Evolutionary conservation across 2,888 invertebrate species (phyloP).

Genomic region (Agonopterix subpropinquella): DNA sequence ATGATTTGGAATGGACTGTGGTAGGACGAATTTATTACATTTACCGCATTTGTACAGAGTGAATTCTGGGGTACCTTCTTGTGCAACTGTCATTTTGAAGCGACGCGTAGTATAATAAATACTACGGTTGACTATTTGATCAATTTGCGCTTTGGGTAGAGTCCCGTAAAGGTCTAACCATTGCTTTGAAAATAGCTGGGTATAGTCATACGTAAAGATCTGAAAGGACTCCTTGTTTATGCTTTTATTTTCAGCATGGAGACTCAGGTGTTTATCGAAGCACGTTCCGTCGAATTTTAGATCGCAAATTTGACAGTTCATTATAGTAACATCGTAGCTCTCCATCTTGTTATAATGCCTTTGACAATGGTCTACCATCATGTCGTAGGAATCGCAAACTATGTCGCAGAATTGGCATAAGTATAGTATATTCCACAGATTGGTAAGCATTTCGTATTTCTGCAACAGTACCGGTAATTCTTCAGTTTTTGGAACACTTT

Average conservation of each 20-base stretch:
- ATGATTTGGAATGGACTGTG: constrained; percentile 13
- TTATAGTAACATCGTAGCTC: constrained; percentile 14
- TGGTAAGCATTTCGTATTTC: constrained; percentile 33
- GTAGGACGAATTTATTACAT: constrained; percentile 20
- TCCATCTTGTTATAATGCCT: constrained; percentile 29
- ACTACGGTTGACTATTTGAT: constrained; percentile 29
- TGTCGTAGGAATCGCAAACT: constrained; percentile 36
- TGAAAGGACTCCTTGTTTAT: constrained; percentile 25
- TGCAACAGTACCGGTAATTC: constrained; percentile 29
- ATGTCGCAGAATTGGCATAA: constrained; percentile 33
- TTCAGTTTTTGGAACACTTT: background rate
- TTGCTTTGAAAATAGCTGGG: constrained; percentile 21
- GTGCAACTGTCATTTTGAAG: constrained; percentile 24
- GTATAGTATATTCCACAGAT: constrained; percentile 44
- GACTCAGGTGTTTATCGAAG: constrained; percentile 26
- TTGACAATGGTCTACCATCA: constrained; percentile 41
- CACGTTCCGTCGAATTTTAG: constrained; percentile 30
- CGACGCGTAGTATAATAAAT: constrained; percentile 24
- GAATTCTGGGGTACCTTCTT: constrained; percentile 26
- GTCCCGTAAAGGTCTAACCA: constrained; percentile 35
- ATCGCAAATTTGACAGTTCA: constrained; percentile 33
- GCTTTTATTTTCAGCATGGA: constrained; percentile 22
- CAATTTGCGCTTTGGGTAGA: constrained; percentile 23
- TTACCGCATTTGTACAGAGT: constrained; percentile 30
- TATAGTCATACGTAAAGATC: constrained; percentile 30